Conservation (phyloP, 1,140 invertebrate genomes). For the Trypoxylus dichotomus region DNA sequence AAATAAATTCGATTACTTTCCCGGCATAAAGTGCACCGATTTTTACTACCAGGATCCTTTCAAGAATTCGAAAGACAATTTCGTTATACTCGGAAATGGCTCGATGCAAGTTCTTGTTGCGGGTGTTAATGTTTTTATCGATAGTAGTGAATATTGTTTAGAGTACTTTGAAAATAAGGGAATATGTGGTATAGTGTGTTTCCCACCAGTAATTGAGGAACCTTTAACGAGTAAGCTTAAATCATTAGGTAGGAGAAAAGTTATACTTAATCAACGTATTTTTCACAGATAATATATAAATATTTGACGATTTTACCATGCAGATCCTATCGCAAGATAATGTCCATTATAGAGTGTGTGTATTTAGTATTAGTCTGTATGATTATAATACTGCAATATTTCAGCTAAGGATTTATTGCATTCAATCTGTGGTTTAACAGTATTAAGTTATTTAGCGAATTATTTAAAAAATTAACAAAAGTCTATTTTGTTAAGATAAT, state of each 20-base stretch:
- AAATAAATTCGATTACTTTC: background rate
- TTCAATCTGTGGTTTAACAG: no score
- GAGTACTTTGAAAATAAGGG: constrained; percentile 12
- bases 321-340: no score
- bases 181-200: constrained; percentile 4
- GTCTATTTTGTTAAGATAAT: no score
- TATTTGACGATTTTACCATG: no score
- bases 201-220: background rate
- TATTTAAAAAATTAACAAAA: no score
- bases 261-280: no score
- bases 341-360: no score
- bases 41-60: background rate
- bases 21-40: background rate
- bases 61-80: background rate
- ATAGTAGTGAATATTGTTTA: background rate
- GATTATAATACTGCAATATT: no score
- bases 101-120: background rate
- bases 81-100: background rate
- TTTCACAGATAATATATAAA: no score
- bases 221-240: background rate
- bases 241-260: background rate
- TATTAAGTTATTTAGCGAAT: no score
- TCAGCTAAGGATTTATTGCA: no score
- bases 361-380: no score
- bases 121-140: background rate